Base-by-base conservation (phyloP, 2,797 vertebrate species). In the Anabas testudineus region DNA sequence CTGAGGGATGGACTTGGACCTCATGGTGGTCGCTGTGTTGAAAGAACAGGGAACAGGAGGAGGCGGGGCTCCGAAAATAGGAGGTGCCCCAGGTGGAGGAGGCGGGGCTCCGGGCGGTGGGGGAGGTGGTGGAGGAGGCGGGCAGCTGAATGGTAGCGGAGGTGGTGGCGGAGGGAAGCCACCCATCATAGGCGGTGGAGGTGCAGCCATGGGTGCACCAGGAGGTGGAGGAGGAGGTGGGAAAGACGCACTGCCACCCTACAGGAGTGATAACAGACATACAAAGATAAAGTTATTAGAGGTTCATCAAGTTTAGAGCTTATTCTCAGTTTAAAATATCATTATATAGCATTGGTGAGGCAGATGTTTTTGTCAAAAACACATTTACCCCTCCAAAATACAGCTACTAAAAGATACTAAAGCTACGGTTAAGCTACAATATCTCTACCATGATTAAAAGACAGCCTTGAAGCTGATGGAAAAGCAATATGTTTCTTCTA, bases 1-100 rank as follows among this genome's bases (percentile, higher is more conserved):
- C 86, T 99, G 97, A 0, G 98, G 97, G 66, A 96, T 93, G 71
- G 93, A 95, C 84, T 98, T 99, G 83, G 94, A 95, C 84, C 92
- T 95, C 91, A 95, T 87, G 42, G 79, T 95, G 52, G 64, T 78
- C 3, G 87, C 80, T 1, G 82, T 82, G 67, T 67, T 93, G 79
- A 95, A 92, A 9, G 92, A 94, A 0, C 92, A 89, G 5, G 92
- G 94, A 5, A 94, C 93, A 0, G 95, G 96, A 32, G 96, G 96
- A 9, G 95, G 95, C 1, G 94, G 96, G 43, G 90, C 92, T 28
- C 95, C 96, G 82, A 96, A 75, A 83, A 96, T 47, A 82, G 97
- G 73, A 83, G 96, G 88, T 5, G 92, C 94, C 43, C 94, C 94
- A 2, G 96, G 96, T 0, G 96, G 96, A 10, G 96, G 95, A 45